A percentile compares a stretch with the other conserved stretches of the same genome.
These are phyloP conservation scores for Leptinotarsa haldemani DNA, from an alignment of 2,888 invertebrate genomes.

Conservation along the genomic window DNA sequence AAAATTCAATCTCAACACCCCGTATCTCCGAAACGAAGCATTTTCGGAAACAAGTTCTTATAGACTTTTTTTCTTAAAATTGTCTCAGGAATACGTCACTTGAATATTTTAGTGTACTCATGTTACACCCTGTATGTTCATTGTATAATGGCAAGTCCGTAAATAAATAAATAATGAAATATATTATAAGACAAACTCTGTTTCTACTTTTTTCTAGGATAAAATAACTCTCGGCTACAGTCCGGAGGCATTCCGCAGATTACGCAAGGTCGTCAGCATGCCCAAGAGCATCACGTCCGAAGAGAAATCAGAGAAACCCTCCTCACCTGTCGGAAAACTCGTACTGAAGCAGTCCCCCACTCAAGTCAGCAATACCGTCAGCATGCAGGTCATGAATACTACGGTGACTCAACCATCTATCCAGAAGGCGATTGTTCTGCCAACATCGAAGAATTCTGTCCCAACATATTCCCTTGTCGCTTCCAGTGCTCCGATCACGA, in stretches of 20 bases:
- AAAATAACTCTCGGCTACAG: conserved; percentile 43
- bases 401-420: conserved; percentile 18
- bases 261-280: conserved; percentile 43
- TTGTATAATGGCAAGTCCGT: no score
- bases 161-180: no score
- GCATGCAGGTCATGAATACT: conserved; percentile 30
- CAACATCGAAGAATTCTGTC: background rate
- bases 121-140: no score
- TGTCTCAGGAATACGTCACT: no score
- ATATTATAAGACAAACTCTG: background rate
- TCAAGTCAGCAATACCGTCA: conserved; percentile 22
- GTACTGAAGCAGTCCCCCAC: background rate
- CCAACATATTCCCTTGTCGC: conserved; percentile 18
- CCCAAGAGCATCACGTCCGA: conserved; percentile 26
- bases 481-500: conserved; percentile 11
- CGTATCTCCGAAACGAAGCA: no score
- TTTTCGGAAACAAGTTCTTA: no score
- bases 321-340: background rate
- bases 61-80: no score
- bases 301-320: conserved; percentile 4
- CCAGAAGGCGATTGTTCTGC: conserved; percentile 9
- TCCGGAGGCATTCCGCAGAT: conserved; percentile 46
- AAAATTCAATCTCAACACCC: no score
- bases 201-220: conserved; percentile 14
- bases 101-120: no score